phyloP scores from a whole-genome alignment of 1,140 invertebrate species.

The Myzus persicae region DNA sequence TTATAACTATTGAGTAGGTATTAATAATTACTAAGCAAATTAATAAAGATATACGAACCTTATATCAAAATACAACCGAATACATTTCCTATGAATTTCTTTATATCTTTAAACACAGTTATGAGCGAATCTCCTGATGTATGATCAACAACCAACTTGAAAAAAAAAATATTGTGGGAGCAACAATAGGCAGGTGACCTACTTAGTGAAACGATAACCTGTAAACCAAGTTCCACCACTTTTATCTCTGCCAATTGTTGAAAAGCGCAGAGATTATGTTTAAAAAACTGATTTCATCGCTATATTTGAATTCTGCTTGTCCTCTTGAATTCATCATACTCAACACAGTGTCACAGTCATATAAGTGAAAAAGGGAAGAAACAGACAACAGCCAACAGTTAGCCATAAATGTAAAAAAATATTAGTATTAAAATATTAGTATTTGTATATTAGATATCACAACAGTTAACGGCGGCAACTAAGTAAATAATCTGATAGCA shows the following conservation, averaged over 20 bases:
- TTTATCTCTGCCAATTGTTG: background rate
- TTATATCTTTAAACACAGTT: background rate
- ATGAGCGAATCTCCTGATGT: background rate
- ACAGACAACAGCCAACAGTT: no score
- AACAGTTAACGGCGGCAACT: no score
- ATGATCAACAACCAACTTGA: background rate
- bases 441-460: no score
- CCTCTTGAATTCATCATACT: background rate
- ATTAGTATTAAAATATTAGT: no score
- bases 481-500: no score
- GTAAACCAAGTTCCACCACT: background rate
- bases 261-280: background rate
- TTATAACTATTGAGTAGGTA: no score
- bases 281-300: background rate
- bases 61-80: background rate
- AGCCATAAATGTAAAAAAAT: no score
- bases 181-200: no score
- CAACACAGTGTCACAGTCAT: background rate
- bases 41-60: background rate
- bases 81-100: background rate
- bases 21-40: background rate
- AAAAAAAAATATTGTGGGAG: background rate
- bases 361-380: background rate
- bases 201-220: background rate
- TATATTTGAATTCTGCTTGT: background rate